Conservation (phyloP, 1,140 invertebrate species). For the Coelopa frigida region DNA sequence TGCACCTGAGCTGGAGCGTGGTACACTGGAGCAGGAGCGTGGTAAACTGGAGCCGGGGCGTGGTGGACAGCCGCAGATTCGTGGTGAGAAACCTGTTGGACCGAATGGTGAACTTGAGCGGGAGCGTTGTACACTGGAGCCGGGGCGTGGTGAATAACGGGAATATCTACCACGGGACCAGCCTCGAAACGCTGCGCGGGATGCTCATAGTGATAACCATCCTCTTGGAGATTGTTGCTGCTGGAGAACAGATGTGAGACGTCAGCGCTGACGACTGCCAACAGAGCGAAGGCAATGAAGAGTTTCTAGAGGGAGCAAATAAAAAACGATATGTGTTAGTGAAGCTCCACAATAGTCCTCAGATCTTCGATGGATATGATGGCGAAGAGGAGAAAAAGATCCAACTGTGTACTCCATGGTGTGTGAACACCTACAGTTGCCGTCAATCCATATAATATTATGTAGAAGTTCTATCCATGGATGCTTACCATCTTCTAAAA, state of each 20-base stretch:
- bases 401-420: too few relatives aligned
- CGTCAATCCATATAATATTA: too few relatives aligned
- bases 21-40: conserved; percentile 7
- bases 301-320: conserved; percentile 29
- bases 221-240: conserved; percentile 37
- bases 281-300: conserved; percentile 31
- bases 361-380: too few relatives aligned
- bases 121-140: conserved; percentile 2
- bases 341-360: not conserved
- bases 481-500: conserved; percentile 34
- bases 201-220: conserved; percentile 35
- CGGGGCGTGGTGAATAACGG: conserved; percentile 11
- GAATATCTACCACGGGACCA: conserved; percentile 28
- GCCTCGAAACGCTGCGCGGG: conserved; percentile 19
- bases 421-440: too few relatives aligned
- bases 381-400: too few relatives aligned
- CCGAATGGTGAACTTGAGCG: not conserved
- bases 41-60: conserved; percentile 8
- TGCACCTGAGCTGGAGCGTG: too few relatives aligned
- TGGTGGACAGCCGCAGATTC: not conserved
- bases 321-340: conserved; percentile 1
- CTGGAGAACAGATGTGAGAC: conserved; percentile 38
- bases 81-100: not conserved
- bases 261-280: conserved; percentile 37
- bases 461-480: too few relatives aligned